Conservation (phyloP, 2,888 invertebrate genomes). For the Enchytraeus crypticus region DNA sequence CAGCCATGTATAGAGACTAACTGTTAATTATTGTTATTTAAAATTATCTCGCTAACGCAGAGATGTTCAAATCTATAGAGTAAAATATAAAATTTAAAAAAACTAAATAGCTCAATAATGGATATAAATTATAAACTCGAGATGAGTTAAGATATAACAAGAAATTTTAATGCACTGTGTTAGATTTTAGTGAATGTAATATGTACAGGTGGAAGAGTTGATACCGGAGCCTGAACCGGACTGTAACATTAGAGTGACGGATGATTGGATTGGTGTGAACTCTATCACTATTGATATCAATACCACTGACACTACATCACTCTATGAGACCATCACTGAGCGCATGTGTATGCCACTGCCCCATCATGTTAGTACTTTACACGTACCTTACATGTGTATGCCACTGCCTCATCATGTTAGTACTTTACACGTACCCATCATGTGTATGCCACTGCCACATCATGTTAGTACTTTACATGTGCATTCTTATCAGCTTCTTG, state of each 20-base stretch:
- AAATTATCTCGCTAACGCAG: too few species aligned
- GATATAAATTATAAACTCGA: too few species aligned
- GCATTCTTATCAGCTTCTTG: too few species aligned
- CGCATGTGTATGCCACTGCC: not conserved
- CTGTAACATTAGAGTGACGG: not conserved
- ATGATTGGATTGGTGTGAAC: not conserved
- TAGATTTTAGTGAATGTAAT: too few species aligned
- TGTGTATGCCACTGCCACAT: not conserved
- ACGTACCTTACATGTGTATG: not conserved
- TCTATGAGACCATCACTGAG: not conserved
- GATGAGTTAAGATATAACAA: too few species aligned
- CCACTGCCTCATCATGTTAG: not conserved
- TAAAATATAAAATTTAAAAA: not conserved
- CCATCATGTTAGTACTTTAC: not conserved
- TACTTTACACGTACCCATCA: too few species aligned
- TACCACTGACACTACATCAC: not conserved
- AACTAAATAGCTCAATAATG: too few species aligned
- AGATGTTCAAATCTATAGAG: not conserved
- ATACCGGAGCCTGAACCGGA: not conserved
- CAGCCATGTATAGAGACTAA: too few species aligned
- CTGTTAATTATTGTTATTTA: too few species aligned
- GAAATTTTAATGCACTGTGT: too few species aligned
- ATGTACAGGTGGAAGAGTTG: too few species aligned
- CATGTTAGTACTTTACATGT: too few species aligned
- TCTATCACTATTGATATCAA: not conserved